Conservation (phyloP, 2,113 vertebrate genomes). For the Panurus biarmicus region DNA sequence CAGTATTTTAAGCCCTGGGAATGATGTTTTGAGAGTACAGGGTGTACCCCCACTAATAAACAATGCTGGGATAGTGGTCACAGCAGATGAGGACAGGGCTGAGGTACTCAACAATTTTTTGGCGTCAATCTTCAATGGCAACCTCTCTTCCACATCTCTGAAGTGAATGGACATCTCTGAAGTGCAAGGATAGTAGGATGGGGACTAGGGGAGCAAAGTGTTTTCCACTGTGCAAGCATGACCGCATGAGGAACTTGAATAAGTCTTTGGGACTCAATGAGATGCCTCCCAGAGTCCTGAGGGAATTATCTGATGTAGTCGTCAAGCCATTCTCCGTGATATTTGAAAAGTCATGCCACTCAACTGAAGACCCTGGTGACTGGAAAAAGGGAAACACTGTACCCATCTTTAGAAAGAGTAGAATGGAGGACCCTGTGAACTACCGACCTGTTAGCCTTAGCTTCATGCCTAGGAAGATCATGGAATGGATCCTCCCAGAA, state of each 20-base stretch:
- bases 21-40: background rate
- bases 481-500: background rate
- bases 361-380: background rate
- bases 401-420: background rate
- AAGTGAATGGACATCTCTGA: no score
- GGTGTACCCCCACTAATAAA: background rate
- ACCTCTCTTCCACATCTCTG: background rate
- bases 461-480: background rate
- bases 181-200: background rate
- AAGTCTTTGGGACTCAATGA: background rate
- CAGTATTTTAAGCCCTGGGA: background rate
- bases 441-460: rapidly evolving
- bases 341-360: background rate
- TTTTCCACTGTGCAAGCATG: background rate
- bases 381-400: background rate
- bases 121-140: background rate
- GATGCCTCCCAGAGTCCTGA: background rate
- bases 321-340: background rate
- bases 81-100: background rate
- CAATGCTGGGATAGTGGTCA: background rate
- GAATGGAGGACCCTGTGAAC: background rate
- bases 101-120: background rate
- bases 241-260: background rate
- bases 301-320: background rate
- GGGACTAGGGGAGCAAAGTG: background rate